phyloP scores from a whole-genome alignment of 2,888 invertebrate genomes.

The Drosophila leonis region DNA sequence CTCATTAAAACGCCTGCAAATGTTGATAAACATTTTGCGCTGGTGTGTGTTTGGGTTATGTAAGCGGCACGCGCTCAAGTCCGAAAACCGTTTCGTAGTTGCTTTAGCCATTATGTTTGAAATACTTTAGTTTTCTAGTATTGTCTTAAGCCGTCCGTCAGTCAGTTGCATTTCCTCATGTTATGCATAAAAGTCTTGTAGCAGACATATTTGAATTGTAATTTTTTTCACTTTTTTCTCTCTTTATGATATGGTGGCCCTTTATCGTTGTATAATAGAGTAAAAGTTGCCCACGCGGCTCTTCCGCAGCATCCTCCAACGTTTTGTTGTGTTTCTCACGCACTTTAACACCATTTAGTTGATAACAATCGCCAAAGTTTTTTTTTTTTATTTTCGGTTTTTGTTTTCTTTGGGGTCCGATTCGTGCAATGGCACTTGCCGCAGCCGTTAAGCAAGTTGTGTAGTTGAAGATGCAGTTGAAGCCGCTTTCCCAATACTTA shows the following conservation, averaged over 20 bases:
- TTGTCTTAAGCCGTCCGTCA: constrained; percentile 19
- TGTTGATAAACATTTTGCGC: constrained; percentile 72
- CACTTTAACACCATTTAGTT: constrained; percentile 82
- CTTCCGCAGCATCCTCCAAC: constrained; percentile 47
- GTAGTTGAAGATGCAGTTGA: constrained; percentile 67
- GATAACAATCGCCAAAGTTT: constrained; percentile 73
- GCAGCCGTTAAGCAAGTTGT: constrained; percentile 40
- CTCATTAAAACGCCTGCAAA: constrained; percentile 71
- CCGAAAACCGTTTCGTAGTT: constrained; percentile 44
- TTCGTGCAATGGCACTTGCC: constrained; percentile 70
- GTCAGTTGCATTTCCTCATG: constrained; percentile 58
- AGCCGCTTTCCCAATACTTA: constrained; percentile 60
- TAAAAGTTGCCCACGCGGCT: constrained; percentile 67
- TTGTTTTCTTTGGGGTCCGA: constrained; percentile 29
- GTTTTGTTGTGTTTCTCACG: constrained; percentile 69
- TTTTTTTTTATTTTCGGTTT: constrained; percentile 1
- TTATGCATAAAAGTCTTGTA: constrained; percentile 51
- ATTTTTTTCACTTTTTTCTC: constrained; percentile 10
- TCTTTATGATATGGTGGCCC: constrained; percentile 49
- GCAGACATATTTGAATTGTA: constrained; percentile 30
- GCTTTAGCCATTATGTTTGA: constrained; percentile 30
- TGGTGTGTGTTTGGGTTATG: constrained; percentile 49
- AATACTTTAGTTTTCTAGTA: constrained; percentile 36
- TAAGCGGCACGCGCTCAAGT: constrained; percentile 68
- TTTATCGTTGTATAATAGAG: constrained; percentile 68